Evolutionary conservation across 2,797 vertebrate species (phyloP).

Genomic region (Varecia variegata): DNA sequence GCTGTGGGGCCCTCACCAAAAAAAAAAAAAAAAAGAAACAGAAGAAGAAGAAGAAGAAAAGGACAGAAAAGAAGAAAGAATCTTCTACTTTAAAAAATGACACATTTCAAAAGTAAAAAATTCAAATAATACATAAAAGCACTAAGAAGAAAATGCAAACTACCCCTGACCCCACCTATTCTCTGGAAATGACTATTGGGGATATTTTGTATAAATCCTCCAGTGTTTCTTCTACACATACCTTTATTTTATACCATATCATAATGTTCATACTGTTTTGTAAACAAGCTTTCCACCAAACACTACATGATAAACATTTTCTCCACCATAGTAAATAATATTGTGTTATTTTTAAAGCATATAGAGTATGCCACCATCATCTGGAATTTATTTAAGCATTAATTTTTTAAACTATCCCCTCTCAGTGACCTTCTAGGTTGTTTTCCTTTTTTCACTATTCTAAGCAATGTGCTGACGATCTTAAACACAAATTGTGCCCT

Average conservation of each 20-base stretch:
- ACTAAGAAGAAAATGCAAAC: background rate
- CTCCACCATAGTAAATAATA: background rate
- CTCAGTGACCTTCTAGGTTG: background rate
- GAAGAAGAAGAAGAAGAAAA: rapidly evolving
- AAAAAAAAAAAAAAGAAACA: background rate
- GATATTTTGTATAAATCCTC: background rate
- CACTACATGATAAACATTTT: background rate
- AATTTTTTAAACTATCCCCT: background rate
- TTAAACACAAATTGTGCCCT: background rate
- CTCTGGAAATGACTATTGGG: background rate
- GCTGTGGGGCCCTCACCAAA: background rate
- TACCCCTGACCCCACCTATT: background rate
- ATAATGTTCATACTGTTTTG: background rate
- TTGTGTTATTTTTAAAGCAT: background rate
- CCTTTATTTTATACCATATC: background rate
- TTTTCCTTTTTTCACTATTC: background rate
- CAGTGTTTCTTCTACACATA: background rate
- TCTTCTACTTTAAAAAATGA: conserved; percentile 12
- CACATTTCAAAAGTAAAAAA: conserved; percentile 31
- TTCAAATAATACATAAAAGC: background rate
- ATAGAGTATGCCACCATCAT: background rate
- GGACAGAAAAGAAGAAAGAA: background rate
- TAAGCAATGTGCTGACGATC: background rate
- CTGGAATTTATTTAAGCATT: conserved; percentile 38
- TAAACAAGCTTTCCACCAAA: background rate